Conservation (phyloP, 2,797 vertebrate species). For the Phataginus tetradactyla region DNA sequence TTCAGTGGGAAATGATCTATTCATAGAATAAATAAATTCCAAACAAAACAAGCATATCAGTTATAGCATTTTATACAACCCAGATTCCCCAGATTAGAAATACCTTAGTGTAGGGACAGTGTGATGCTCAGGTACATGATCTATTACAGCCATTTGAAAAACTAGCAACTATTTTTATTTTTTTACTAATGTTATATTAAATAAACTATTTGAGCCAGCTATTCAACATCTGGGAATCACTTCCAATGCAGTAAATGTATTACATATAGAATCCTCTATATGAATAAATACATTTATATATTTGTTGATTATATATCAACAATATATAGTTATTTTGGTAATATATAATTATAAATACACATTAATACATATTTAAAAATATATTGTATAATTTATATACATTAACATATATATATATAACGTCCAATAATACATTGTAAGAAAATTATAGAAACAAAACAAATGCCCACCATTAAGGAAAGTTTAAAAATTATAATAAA, state of each 20-base stretch:
- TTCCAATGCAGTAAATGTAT: background rate
- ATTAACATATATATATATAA: background rate
- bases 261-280: background rate
- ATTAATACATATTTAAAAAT: background rate
- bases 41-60: background rate
- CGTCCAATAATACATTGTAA: background rate
- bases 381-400: background rate
- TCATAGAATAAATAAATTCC: background rate
- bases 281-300: background rate
- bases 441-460: background rate
- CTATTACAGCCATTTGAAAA: background rate
- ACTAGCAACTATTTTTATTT: background rate
- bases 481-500: background rate
- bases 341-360: background rate
- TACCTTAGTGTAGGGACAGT: background rate
- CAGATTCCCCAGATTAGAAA: background rate
- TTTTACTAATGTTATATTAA: too few species aligned
- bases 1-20: background rate
- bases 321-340: background rate
- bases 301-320: background rate
- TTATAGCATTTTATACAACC: background rate
- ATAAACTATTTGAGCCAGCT: too few species aligned
- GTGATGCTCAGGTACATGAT: background rate
- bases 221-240: background rate
- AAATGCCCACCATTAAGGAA: background rate